Evolutionary conservation across 2,888 invertebrate genomes (phyloP).

Genomic region (Noctua pronuba): DNA sequence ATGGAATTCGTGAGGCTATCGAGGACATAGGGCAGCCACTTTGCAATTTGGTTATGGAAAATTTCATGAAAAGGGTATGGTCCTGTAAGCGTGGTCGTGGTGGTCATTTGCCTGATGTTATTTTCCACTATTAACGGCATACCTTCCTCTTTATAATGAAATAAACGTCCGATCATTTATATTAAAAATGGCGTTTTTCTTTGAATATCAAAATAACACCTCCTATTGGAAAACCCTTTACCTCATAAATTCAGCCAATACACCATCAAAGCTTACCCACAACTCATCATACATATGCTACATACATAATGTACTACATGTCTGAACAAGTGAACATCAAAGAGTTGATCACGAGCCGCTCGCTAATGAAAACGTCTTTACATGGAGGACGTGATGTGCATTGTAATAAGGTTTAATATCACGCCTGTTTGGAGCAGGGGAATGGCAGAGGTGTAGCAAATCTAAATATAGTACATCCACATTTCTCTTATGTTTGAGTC

Average conservation of each 20-base stretch:
- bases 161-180: no score
- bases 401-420: conserved; percentile 10
- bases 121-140: no score
- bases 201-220: no score
- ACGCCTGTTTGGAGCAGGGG: background rate
- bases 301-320: background rate
- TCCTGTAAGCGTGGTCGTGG: no score
- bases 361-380: conserved; percentile 39
- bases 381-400: conserved; percentile 20
- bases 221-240: no score
- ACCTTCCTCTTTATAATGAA: no score
- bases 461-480: background rate
- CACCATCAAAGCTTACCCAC: conserved; percentile 1
- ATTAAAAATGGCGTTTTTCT: no score
- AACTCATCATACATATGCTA: background rate
- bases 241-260: background rate
- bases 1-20: no score
- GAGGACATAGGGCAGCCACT: no score
- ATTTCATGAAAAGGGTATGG: no score
- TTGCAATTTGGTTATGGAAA: no score
- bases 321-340: conserved; percentile 10
- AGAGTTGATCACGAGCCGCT: conserved; percentile 22
- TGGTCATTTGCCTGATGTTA: no score
- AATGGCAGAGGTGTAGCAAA: background rate
- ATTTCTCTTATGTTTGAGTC: background rate